These are phyloP conservation scores for Buteo buteo DNA, from an alignment of 2,113 vertebrate genomes.

Conservation along the genomic window DNA sequence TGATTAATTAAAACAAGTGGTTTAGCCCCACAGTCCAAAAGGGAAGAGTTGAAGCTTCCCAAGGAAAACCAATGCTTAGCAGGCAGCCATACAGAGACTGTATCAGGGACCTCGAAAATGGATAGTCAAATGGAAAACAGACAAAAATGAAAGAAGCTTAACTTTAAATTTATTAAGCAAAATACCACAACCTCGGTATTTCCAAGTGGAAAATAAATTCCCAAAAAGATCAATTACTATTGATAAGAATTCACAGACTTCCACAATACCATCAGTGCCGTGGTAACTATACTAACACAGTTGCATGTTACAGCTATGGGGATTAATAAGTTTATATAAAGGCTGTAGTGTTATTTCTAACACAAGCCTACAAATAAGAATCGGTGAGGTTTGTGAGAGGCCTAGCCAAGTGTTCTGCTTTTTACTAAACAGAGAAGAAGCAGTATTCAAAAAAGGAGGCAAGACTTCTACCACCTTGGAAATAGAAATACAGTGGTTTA, in stretches of 20 bases:
- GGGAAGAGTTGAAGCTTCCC: neutral
- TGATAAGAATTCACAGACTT: neutral
- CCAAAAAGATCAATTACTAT: neutral
- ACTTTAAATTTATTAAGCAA: neutral
- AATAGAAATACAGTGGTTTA: neutral
- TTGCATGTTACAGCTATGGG: accelerated
- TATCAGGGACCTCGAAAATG: neutral
- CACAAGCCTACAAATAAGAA: neutral
- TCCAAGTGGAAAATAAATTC: neutral
- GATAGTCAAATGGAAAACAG: neutral
- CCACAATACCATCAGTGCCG: neutral
- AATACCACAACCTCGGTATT: neutral
- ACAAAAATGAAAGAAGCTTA: neutral
- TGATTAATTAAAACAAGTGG: neutral
- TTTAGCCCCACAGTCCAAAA: neutral
- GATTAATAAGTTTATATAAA: neutral
- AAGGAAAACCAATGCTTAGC: neutral
- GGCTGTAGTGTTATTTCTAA: neutral
- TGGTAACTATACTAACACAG: neutral
- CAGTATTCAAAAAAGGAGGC: neutral
- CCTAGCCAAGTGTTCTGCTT: neutral
- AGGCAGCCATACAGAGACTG: neutral
- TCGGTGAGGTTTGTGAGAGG: neutral
- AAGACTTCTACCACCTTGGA: neutral
- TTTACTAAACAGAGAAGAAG: neutral